A percentile compares a stretch with the other conserved stretches of the same genome.
These are phyloP conservation scores for Martes flavigula DNA, from an alignment of 2,797 vertebrate genomes.

Conservation along the genomic window DNA sequence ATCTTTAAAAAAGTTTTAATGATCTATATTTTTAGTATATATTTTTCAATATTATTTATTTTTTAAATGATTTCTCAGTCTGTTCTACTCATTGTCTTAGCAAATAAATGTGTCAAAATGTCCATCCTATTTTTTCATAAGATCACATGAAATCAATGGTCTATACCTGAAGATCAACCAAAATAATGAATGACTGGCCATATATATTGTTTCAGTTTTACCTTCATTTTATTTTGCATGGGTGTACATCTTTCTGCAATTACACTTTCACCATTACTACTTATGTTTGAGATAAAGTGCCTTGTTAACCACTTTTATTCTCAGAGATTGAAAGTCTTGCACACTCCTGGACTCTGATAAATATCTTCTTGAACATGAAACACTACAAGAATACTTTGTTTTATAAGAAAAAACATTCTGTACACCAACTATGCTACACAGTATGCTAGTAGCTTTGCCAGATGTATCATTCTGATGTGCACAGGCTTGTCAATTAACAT, in stretches of 20 bases:
- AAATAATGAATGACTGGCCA: constrained; percentile 92
- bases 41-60: constrained; percentile 92
- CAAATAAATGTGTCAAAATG: constrained; percentile 91
- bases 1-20: constrained; percentile 87
- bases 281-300: constrained; percentile 91
- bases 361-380: constrained; percentile 94
- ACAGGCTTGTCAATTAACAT: constrained; percentile 93
- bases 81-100: constrained; percentile 93
- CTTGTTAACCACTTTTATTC: constrained; percentile 94
- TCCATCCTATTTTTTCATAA: constrained; percentile 91
- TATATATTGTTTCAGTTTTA: constrained; percentile 94
- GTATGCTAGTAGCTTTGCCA: constrained; percentile 93
- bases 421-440: constrained; percentile 94
- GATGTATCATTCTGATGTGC: constrained; percentile 94
- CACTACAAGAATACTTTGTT: constrained; percentile 94
- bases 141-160: constrained; percentile 93
- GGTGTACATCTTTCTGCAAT: constrained; percentile 90
- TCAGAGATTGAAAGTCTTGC: constrained; percentile 93
- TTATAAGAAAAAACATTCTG: constrained; percentile 94
- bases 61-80: constrained; percentile 91
- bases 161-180: constrained; percentile 93
- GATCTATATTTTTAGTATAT: constrained; percentile 88
- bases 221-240: constrained; percentile 92
- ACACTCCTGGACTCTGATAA: constrained; percentile 95
- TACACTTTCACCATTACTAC: constrained; percentile 91